These are phyloP conservation scores for Allolobophora icterica DNA, from an alignment of 2,888 invertebrate species.

Conservation along the genomic window DNA sequence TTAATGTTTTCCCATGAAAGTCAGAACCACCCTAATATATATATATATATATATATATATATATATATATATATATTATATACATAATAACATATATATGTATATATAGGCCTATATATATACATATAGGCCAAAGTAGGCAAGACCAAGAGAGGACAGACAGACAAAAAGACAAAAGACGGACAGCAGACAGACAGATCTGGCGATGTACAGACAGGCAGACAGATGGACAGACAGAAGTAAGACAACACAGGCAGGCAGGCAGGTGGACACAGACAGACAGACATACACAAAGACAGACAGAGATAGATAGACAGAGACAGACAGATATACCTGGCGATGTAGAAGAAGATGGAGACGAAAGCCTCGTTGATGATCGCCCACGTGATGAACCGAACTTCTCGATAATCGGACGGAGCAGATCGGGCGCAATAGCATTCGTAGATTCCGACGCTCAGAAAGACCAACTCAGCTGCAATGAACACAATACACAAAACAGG, in stretches of 20 bases:
- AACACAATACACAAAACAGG: background rate
- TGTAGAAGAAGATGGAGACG: slow-evolving; percentile 76
- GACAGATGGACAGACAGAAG: background rate
- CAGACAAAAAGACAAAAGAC: too few species aligned
- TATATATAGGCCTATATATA: too few species aligned
- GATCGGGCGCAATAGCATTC: slow-evolving; percentile 86
- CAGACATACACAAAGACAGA: background rate
- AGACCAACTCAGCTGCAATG: slow-evolving; percentile 58
- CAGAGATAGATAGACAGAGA: background rate
- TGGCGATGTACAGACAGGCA: too few species aligned
- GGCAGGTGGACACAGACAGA: background rate
- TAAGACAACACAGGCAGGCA: background rate
- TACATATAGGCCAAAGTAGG: too few species aligned
- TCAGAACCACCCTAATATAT: too few species aligned
- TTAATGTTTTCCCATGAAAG: too few species aligned
- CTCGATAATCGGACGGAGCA: slow-evolving; percentile 74
- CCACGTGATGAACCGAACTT: slow-evolving; percentile 82
- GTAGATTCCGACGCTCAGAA: slow-evolving; percentile 77
- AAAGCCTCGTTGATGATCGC: slow-evolving; percentile 80
- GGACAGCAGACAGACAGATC: background rate
- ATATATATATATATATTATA: too few species aligned
- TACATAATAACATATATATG: too few species aligned
- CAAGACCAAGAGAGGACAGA: too few species aligned
- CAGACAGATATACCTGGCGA: slow-evolving; percentile 65
- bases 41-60: too few species aligned